These are phyloP conservation scores for Tretioscincus oriximinensis DNA, from an alignment of 2,113 vertebrate genomes.

Conservation along the genomic window DNA sequence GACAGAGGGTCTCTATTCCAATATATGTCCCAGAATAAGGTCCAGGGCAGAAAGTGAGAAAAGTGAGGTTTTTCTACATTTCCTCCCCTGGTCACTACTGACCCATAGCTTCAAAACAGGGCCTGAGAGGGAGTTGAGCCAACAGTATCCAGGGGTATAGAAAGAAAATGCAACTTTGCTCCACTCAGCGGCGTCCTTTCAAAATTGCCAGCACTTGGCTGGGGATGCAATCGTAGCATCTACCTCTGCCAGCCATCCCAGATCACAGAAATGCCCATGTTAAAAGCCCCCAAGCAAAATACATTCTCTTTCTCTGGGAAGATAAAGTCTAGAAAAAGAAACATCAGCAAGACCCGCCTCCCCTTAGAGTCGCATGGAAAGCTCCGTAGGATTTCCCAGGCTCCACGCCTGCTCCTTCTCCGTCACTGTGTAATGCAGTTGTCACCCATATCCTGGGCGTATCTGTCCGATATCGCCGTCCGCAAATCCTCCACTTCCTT, in stretches of 20 bases:
- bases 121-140: not conserved
- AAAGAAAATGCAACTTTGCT: not conserved
- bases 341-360: not conserved
- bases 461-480: conserved; percentile 91
- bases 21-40: no score
- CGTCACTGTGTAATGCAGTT: conserved; percentile 92
- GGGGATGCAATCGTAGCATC: not conserved
- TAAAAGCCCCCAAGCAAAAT: not conserved
- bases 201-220: not conserved
- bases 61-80: not conserved
- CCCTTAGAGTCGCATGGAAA: conserved; percentile 26
- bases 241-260: not conserved
- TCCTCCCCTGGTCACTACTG: not conserved
- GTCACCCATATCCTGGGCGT: conserved; percentile 98
- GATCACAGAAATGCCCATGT: not conserved
- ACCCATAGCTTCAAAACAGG: not conserved
- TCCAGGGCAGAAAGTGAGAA: no score
- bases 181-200: not conserved
- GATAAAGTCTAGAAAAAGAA: not conserved
- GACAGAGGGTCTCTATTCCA: no score
- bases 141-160: not conserved
- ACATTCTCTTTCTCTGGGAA: conserved; percentile 7
- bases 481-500: conserved; percentile 91
- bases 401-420: not conserved
- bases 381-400: not conserved